Conservation (phyloP, 2,888 invertebrate species). For the Cantharis flavilabris region DNA sequence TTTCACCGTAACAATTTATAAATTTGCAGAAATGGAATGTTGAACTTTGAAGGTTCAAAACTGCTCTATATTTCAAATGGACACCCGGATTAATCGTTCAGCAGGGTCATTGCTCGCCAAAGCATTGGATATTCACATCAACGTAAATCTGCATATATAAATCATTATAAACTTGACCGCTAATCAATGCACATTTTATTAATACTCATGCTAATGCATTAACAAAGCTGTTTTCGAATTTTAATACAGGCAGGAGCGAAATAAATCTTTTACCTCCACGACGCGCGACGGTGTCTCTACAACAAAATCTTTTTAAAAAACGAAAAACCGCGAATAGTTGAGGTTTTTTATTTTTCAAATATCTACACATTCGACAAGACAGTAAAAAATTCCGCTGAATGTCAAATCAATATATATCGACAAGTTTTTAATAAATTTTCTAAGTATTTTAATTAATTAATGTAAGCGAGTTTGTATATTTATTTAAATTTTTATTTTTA, state of each 20-base stretch:
- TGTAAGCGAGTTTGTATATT: neutral
- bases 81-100: constrained; percentile 34
- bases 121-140: constrained; percentile 31
- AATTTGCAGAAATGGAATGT: neutral
- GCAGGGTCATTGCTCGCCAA: constrained; percentile 32
- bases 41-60: constrained; percentile 7
- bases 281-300: neutral
- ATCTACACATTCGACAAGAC: neutral
- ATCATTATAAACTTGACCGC: constrained; percentile 28
- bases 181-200: constrained; percentile 30
- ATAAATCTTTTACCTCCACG: neutral
- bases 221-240: constrained; percentile 28
- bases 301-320: neutral
- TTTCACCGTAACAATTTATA: neutral
- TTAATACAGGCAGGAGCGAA: constrained; percentile 20
- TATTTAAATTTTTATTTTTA: neutral
- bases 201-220: constrained; percentile 28
- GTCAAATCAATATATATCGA: neutral
- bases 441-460: neutral
- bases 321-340: neutral
- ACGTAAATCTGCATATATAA: constrained; percentile 31
- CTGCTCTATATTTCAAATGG: constrained; percentile 33
- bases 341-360: neutral
- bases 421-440: neutral
- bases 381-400: neutral